Conservation (phyloP, 2,888 invertebrate genomes). For the Hypomecis punctinalis region DNA sequence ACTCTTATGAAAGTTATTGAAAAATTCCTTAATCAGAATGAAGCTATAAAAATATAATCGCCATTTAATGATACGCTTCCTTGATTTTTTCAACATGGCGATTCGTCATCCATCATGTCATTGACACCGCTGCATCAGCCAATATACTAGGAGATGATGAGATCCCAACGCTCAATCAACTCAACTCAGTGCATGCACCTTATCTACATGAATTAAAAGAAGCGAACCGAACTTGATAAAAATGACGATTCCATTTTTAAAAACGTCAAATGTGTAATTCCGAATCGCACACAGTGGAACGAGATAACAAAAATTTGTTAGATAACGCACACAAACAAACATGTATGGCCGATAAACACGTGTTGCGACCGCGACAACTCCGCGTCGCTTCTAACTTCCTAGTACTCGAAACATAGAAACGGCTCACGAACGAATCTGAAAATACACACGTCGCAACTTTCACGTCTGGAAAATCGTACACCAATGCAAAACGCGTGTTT, state of each 20-base stretch:
- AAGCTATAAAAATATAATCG: conserved; percentile 28
- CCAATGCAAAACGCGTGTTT: conserved; percentile 63
- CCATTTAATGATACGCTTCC: conserved; percentile 39
- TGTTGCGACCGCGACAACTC: conserved; percentile 52
- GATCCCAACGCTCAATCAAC: conserved; percentile 75
- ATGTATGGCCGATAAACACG: conserved; percentile 48
- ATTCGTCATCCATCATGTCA: conserved; percentile 81
- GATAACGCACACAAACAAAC: conserved; percentile 64
- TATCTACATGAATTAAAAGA: conserved; percentile 56
- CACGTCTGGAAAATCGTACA: conserved; percentile 71
- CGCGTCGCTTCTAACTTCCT: conserved; percentile 61
- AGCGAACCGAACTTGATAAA: conserved; percentile 43
- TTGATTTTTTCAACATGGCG: conserved; percentile 49
- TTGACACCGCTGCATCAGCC: conserved; percentile 77
- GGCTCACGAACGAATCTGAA: conserved; percentile 76
- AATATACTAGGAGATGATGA: conserved; percentile 78
- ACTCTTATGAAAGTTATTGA: conserved; percentile 1
- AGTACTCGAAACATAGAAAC: conserved; percentile 73
- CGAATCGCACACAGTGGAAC: conserved; percentile 29
- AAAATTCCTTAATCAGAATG: conserved; percentile 14
- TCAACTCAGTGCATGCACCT: conserved; percentile 74
- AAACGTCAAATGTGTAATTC: conserved; percentile 21
- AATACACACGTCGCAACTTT: conserved; percentile 66
- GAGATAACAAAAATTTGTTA: conserved; percentile 40
- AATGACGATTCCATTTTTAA: conserved; percentile 24